Evolutionary conservation across 2,113 vertebrate genomes (phyloP), one percentile per base, ranked within the genome.

Genomic region (Arenaria interpres): DNA sequence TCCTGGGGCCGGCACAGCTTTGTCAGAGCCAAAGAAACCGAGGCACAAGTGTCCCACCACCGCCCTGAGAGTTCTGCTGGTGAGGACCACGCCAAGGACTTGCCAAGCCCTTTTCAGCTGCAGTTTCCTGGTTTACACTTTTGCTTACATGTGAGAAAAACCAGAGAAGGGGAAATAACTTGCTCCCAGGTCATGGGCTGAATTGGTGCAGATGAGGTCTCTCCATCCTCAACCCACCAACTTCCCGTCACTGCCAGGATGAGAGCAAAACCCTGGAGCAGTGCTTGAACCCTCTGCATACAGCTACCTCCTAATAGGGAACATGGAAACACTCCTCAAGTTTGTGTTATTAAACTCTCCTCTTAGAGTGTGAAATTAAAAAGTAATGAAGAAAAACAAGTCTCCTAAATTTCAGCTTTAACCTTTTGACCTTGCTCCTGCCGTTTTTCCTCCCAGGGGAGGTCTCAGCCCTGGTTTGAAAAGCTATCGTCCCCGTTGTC

Each of bases 321-420:
- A 95, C 85, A 83, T 17, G 13, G 63, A 95, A 88, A 82, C 60
- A 66, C 39, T 50, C 35, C 37, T 69, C 69, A 35, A 45, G 62
- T 93, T 76, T 79, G 33, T 57, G 66, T 62, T 53, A 27, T 82
- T 85, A 68, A 93, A 79, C 48, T 76, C 73, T 87, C 85, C 72
- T 75, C 66, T 68, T 64, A 82, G 56, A 92, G 37, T 83, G 45
- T 54, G 77, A 94, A 93, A 95, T 93, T 64, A 78, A 66, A 91
- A 96, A 93, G 32, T 82, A 85, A 76, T 82, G 86, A 89, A 68
- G 88, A 81, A 94, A 94, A 92, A 32, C 28, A 85, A 95, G 19
- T 50, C 17, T 54, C 67, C 59, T 89, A 76, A 88, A 92, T 87
- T 79, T 87, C 67, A 93, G 79, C 30, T 89, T 87, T 85, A 91